Base-by-base conservation (phyloP, 2,797 vertebrate species). In the Arrhamphus sclerolepis region DNA sequence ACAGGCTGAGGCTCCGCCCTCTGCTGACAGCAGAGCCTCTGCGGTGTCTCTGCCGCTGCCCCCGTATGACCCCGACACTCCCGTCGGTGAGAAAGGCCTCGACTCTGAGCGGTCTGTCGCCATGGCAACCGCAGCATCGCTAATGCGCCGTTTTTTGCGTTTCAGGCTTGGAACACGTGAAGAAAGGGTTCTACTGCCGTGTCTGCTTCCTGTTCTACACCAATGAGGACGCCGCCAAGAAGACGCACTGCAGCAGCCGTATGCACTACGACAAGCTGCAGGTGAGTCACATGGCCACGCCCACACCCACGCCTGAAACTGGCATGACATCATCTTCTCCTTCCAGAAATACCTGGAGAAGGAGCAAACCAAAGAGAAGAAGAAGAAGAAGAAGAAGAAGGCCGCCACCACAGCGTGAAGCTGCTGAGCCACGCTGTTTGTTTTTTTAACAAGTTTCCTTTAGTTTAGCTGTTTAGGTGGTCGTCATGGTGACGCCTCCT, bases 201-300 rank as follows among this genome's bases (percentile, higher is more conserved):
- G 92, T 99, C 81, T 99, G 97, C 79, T 97, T 95, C 85, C 93
- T 98, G 77, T 98, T 99, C 82, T 99, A 98, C 91, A 96, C 96
- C 78, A 98, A 96, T 76, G 96, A 98, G 83, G 95, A 98, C 55
- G 93, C 92, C 56, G 97, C 97, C 47, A 99, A 96, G 92, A 96
- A 94, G 75, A 93, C 91, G 10, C 97, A 99, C 91, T 98, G 97
- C 92, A 96, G 97, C 92, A 99, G 95, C 90, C 91, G 93, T 86
- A 69, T 89, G 62, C 97, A 99, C 91, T 98, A 98, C 77, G 92
- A 97, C 83, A 97, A 98, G 89, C 92, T 98, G 67, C 96, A 98
- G 96, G 97, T 98, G 48, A 77, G 70, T 20, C 29, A 0, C 1
- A 0, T 1, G 0, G 8, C 50, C 6, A 22, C 21, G 5, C 66